A percentile compares a stretch with the other conserved stretches of the same genome.
phyloP scores from a whole-genome alignment of 2,113 vertebrate species.

The Ascaphus truei region DNA sequence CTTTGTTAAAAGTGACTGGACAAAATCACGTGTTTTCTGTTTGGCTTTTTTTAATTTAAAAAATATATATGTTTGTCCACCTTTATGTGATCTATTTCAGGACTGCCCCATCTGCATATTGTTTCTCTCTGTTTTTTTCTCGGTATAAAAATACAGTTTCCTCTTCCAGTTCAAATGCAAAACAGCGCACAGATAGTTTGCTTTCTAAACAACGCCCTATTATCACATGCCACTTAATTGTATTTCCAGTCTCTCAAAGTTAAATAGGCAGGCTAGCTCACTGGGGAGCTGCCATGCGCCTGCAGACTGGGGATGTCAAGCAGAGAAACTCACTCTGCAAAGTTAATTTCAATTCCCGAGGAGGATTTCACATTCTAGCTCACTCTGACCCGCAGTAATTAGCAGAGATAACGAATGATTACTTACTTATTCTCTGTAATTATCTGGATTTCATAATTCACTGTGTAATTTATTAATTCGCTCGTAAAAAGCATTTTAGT shows the following conservation, averaged over 20 bases:
- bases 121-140: too few species aligned
- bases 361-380: constrained; percentile 80
- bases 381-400: constrained; percentile 97
- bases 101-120: too few species aligned
- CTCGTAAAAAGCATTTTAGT: constrained; percentile 90
- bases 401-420: constrained; percentile 98
- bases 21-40: too few species aligned
- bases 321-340: constrained; percentile 74
- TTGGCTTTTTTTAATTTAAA: too few species aligned
- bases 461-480: constrained; percentile 99
- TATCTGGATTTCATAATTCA: constrained; percentile 98
- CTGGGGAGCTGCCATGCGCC: constrained; percentile 72
- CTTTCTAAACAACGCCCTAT: constrained; percentile 56
- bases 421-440: constrained; percentile 97
- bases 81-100: too few species aligned
- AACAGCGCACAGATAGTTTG: too few species aligned
- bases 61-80: too few species aligned
- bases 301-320: constrained; percentile 70
- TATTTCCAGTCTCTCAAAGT: constrained; percentile 75
- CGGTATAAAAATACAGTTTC: too few species aligned
- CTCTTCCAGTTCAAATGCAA: too few species aligned
- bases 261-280: constrained; percentile 69
- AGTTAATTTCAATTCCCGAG: constrained; percentile 94
- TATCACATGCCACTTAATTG: constrained; percentile 67
- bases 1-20: too few species aligned